Base-by-base conservation (phyloP, 2,888 invertebrate genomes). In the Cinara cedri region DNA sequence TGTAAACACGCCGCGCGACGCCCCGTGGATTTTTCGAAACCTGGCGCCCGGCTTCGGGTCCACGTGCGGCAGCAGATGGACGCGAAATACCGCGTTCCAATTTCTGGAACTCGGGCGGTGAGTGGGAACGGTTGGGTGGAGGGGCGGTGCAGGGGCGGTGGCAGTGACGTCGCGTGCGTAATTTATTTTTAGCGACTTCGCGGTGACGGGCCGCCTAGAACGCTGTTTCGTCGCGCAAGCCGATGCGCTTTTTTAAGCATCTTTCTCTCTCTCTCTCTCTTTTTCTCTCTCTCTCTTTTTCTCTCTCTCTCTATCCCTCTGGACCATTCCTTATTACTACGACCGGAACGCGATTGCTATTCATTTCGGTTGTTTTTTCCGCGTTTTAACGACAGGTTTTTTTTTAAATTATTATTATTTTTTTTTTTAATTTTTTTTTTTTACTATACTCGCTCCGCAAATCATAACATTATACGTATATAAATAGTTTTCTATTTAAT, bases 221-320 rank as follows among this genome's bases (percentile, higher is more conserved):
- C 54, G 1, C 49, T 3, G 24, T 24, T 34, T 34, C 68, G 68
- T 42, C 44, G 55, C 55, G 10, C 55, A 10, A 54, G 42, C 42
- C 16, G 71, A 71, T 71, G 55, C 70, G 70, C 42, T 55, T 70
- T 70, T 70, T 70, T 55, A 70, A 70, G 34, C 54, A 71, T 55
- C 1, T 16, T 14, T 44, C 55, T 42, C 19, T 55, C 19, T 55
- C 3, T 14, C 55, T 51, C 24, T 19, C 14, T 60, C 26, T 16
- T 9, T 62, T 26, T 62, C 34, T 34, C 34, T 62, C 9, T 34
- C 0, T 9, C 42, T 14, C 13, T 16, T 13, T 34, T 60, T n/a
- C 4, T 16, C 16, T 24, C 16, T 42, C 0, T 34, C 34, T 34
- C 34, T 4, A 3, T 34, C 34, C 6, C 34, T 34, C 34, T 34